Conservation (phyloP, 2,797 vertebrate species). For the Enteromius viviparus region DNA sequence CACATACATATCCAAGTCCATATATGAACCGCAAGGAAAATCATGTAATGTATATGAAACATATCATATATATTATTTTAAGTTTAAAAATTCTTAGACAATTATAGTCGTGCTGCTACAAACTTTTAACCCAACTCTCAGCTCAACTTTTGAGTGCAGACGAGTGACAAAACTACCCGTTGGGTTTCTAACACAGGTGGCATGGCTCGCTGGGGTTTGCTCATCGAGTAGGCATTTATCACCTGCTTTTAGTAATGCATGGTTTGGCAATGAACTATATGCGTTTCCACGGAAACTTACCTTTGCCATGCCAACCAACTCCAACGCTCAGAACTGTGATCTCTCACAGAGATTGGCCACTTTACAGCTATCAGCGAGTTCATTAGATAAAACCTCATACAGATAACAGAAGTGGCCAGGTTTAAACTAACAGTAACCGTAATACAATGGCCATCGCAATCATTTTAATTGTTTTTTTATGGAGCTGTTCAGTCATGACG, state of each 20-base stretch:
- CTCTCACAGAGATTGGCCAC: conserved; percentile 56
- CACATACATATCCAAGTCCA: no score
- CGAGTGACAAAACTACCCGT: not conserved
- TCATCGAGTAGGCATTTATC: conserved; percentile 54
- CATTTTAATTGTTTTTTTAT: not conserved
- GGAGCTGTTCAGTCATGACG: not conserved
- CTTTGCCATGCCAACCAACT: conserved; percentile 62
- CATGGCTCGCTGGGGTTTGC: conserved; percentile 47
- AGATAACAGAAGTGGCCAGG: conserved; percentile 2
- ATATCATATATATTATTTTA: not conserved
- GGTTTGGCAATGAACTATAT: conserved; percentile 50
- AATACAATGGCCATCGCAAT: not conserved
- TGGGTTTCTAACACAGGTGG: conserved; percentile 45
- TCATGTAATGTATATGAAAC: no score
- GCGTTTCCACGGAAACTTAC: conserved; percentile 61
- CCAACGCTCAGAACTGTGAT: conserved; percentile 55
- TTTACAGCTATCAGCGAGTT: conserved; percentile 33
- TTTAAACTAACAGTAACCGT: conserved; percentile 18
- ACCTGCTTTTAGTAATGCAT: conserved; percentile 59
- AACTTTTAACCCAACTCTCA: conserved; percentile 11
- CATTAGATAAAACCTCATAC: not conserved
- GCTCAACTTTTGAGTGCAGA: not conserved
- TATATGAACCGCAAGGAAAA: no score
- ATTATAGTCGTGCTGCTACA: not conserved
- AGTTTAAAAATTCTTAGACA: not conserved